Conservation (phyloP, 2,888 invertebrate genomes). For the Acanthosepion esculentum region DNA sequence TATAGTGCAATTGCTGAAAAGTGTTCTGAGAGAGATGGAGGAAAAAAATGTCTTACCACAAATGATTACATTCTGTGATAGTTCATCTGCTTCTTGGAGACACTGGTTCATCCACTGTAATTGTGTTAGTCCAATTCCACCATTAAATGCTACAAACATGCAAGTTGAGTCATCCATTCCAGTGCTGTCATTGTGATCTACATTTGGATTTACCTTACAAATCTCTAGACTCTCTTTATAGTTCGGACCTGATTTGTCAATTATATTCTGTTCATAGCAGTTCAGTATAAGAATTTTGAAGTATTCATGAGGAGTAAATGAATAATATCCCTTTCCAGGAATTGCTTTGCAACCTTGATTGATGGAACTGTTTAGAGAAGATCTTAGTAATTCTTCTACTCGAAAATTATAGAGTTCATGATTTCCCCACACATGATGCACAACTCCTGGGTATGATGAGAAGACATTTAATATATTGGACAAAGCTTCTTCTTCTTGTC, state of each 20-base stretch:
- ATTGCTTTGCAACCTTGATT: conserved; percentile 50
- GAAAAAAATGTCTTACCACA: conserved; percentile 64
- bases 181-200: conserved; percentile 65
- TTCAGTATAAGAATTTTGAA: conserved; percentile 72
- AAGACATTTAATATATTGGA: conserved; percentile 65
- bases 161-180: conserved; percentile 64
- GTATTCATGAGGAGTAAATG: conserved; percentile 62
- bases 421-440: conserved; percentile 73
- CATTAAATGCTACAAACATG: conserved; percentile 73
- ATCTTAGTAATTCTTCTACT: conserved; percentile 61
- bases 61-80: conserved; percentile 71
- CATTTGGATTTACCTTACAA: conserved; percentile 67
- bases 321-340: conserved; percentile 65
- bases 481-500: conserved; percentile 63
- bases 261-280: conserved; percentile 72
- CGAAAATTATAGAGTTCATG: conserved; percentile 75
- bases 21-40: background rate
- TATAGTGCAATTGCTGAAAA: background rate
- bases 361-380: conserved; percentile 58
- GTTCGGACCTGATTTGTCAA: conserved; percentile 58
- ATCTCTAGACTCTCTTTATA: conserved; percentile 62
- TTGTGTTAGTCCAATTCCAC: conserved; percentile 72
- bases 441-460: conserved; percentile 54
- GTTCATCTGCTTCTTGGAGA: conserved; percentile 64
- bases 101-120: conserved; percentile 71